phyloP scores from a whole-genome alignment of 2,888 invertebrate species.

The Amblyteles armatorius region DNA sequence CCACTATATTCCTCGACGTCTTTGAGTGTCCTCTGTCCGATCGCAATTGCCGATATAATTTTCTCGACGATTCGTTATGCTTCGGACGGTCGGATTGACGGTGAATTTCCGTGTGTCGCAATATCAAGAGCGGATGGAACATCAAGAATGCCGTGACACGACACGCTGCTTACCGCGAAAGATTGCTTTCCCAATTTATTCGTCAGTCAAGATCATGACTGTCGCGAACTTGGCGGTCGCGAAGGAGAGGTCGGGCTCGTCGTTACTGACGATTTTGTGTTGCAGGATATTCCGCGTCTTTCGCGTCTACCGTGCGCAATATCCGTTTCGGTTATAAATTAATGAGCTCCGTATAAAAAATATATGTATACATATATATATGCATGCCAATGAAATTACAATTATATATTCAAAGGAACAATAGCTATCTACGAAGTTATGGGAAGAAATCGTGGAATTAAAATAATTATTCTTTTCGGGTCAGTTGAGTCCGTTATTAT shows the following conservation, averaged over 20 bases:
- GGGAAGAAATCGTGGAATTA: too few species aligned
- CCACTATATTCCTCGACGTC: background rate
- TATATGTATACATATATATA: background rate
- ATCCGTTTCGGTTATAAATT: too few species aligned
- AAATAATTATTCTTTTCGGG: too few species aligned
- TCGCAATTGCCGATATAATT: background rate
- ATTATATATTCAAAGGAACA: too few species aligned
- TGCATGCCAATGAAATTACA: too few species aligned
- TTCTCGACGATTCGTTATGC: background rate
- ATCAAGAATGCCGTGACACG: constrained; percentile 59
- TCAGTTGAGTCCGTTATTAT: too few species aligned
- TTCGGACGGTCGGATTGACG: background rate
- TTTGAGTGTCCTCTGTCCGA: background rate
- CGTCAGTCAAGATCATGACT: constrained; percentile 64
- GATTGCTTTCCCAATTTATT: constrained; percentile 68
- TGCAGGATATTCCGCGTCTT: background rate
- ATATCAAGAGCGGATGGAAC: constrained; percentile 5
- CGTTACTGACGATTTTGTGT: background rate
- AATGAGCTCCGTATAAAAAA: too few species aligned
- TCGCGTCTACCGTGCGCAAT: background rate
- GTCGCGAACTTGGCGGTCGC: constrained; percentile 7
- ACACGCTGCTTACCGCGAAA: constrained; percentile 61
- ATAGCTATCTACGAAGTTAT: too few species aligned
- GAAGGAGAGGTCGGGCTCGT: constrained; percentile 7
- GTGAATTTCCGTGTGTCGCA: constrained; percentile 2